These are phyloP conservation scores for Helicoverpa armigera DNA, from an alignment of 1,140 invertebrate genomes.

Conservation along the genomic window DNA sequence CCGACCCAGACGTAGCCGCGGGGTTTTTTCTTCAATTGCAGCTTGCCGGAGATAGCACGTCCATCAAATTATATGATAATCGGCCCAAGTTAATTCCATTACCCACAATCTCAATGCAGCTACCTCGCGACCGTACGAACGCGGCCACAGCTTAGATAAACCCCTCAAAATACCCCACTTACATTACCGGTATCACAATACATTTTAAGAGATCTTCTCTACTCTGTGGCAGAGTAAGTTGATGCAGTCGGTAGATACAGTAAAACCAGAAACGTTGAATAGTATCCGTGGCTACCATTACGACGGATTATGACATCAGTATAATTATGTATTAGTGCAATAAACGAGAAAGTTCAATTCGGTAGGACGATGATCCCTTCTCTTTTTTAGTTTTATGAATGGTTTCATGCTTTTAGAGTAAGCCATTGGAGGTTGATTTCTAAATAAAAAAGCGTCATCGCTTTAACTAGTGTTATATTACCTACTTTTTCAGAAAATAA, in stretches of 20 bases:
- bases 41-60: constrained; percentile 56
- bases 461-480: too few relatives aligned
- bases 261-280: constrained; percentile 22
- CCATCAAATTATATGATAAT: constrained; percentile 66
- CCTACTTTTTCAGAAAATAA: too few relatives aligned
- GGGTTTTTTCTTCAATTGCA: constrained; percentile 63
- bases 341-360: constrained; percentile 64
- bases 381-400: constrained; percentile 1
- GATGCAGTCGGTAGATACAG: not conserved
- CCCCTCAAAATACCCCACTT: too few relatives aligned
- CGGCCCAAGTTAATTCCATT: constrained; percentile 59
- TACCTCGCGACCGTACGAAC: constrained; percentile 21
- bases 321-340: constrained; percentile 78
- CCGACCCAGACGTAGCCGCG: constrained; percentile 52
- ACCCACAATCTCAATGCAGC: constrained; percentile 52
- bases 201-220: not conserved
- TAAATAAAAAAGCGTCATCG: too few relatives aligned
- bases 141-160: not conserved
- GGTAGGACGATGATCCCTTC: constrained; percentile 19
- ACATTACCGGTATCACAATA: not conserved
- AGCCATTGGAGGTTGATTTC: not conserved
- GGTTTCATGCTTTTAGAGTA: not conserved
- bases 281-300: constrained; percentile 64
- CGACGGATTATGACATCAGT: constrained; percentile 74
- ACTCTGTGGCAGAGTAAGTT: constrained; percentile 4